Evolutionary conservation across 2,888 invertebrate genomes (phyloP).

Genomic region (Temnothorax rugatulus): DNA sequence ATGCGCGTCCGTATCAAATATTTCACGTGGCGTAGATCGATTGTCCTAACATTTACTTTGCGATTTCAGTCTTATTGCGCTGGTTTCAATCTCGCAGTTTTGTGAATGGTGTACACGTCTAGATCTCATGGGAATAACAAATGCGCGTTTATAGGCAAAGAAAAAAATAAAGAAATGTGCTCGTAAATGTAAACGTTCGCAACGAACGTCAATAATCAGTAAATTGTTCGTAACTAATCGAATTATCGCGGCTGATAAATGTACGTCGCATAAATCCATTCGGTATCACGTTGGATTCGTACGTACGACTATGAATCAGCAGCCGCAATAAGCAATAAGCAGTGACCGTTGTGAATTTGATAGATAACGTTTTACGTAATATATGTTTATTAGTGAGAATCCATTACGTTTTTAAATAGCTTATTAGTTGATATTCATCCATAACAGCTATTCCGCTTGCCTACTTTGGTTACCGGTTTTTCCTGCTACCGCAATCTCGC

Average conservation of each 20-base stretch:
- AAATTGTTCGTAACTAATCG: slow-evolving; percentile 16
- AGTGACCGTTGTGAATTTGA: not conserved
- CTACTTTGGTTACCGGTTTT: not conserved
- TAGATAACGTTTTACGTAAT: slow-evolving; percentile 9
- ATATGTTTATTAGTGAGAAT: slow-evolving; percentile 7
- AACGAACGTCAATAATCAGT: not conserved
- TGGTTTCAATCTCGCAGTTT: not conserved
- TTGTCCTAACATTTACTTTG: not conserved
- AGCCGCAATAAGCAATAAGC: not conserved
- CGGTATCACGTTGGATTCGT: not conserved
- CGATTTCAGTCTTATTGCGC: not conserved
- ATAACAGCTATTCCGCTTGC: not conserved
- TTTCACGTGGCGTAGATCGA: not conserved
- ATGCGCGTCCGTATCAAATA: slow-evolving; percentile 26
- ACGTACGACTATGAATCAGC: not conserved
- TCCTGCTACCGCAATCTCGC: not conserved
- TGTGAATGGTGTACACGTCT: too few species aligned
- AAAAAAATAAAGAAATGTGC: not conserved
- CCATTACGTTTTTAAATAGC: not conserved
- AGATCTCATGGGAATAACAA: not conserved
- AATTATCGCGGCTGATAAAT: not conserved
- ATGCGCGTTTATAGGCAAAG: not conserved
- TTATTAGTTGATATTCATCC: slow-evolving; percentile 18
- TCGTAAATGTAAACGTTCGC: not conserved
- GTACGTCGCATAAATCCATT: not conserved